Evolutionary conservation across 2,888 invertebrate genomes (phyloP).

Genomic region (Callyntrura sp.): DNA sequence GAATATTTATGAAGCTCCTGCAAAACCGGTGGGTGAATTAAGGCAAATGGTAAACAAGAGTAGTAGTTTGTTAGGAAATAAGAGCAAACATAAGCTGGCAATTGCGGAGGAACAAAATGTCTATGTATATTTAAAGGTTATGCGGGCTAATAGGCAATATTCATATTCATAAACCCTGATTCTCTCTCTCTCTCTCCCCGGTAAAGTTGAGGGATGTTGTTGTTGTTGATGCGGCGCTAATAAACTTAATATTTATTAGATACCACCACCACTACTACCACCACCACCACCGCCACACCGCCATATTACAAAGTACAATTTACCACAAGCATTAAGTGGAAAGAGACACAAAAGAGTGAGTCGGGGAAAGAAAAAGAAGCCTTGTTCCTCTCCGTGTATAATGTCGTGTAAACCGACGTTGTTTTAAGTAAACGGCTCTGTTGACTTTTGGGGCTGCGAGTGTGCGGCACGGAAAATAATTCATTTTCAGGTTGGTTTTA

Average conservation of each 20-base stretch:
- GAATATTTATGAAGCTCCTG: too few species aligned
- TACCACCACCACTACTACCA: too few species aligned
- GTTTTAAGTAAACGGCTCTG: neutral
- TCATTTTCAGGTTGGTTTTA: constrained; percentile 58
- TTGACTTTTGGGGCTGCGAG: constrained; percentile 28
- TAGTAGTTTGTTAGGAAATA: too few species aligned
- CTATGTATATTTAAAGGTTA: constrained; percentile 57
- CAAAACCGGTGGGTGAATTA: too few species aligned
- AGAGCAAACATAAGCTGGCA: constrained; percentile 15
- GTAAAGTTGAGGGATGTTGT: constrained; percentile 27
- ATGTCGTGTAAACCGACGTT: neutral
- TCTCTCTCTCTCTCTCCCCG: constrained; percentile 40
- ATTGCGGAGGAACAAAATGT: neutral
- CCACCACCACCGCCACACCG: constrained; percentile 21
- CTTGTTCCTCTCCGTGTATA: constrained; percentile 38
- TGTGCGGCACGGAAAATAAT: constrained; percentile 54
- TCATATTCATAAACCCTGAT: constrained; percentile 67
- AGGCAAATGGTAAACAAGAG: too few species aligned
- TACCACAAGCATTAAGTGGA: constrained; percentile 8
- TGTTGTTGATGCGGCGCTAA: constrained; percentile 65
- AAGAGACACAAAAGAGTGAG: constrained; percentile 39
- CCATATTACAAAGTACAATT: neutral
- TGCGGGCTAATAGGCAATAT: constrained; percentile 53
- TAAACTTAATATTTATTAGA: constrained; percentile 74
- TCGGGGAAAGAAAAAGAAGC: constrained; percentile 10